Evolutionary conservation across 2,797 vertebrate genomes (phyloP), one percentile per base, ranked within the genome.

Genomic region (Gymnocypris eckloni): DNA sequence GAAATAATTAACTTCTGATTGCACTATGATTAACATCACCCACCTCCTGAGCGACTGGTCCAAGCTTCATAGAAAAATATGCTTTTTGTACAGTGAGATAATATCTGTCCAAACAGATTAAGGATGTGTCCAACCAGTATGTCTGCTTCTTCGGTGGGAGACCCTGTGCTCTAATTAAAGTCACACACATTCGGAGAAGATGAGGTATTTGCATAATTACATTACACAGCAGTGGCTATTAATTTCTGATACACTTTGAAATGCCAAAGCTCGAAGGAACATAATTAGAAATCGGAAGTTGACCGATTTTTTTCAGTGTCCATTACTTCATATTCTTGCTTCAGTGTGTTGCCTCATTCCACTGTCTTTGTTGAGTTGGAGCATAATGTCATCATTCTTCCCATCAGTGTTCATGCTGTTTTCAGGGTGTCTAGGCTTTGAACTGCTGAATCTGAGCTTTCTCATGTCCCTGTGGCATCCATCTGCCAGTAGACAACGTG

Each of bases 1-100:
- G 80, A 88, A 85, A 85, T 88, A 89, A 87, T 89, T 87, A 89
- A 80, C 82, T 81, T 83, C 75, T 89, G 85, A 89, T 85, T 89
- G 66, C 45, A 20, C 75, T 87, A 72, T 85, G 79, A 89, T 89
- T 88, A 88, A 86, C 76, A 88, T 83, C 45, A 54, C 48, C 48
- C 82, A 88, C 64, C 82, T 87, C 54, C 66, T 39, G 66, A 37
- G 83, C 25, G 8, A 71, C 76, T 66, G 56, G 78, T 59, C 78
- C 15, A 71, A 67, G 41, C 33, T 43, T 66, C 39, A 52, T 39
- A 56, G 61, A 88, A 88, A 87, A 89, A 85, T 81, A 83, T 69
- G 75, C 56, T 73, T 85, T 83, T 61, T 66, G 61, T 85, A 82
- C 83, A 85, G 81, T 61, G 70, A 87, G 80, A 83, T 86, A 56